Base-by-base conservation (phyloP, 2,113 vertebrate species). In the Hypomesus transpacificus region DNA sequence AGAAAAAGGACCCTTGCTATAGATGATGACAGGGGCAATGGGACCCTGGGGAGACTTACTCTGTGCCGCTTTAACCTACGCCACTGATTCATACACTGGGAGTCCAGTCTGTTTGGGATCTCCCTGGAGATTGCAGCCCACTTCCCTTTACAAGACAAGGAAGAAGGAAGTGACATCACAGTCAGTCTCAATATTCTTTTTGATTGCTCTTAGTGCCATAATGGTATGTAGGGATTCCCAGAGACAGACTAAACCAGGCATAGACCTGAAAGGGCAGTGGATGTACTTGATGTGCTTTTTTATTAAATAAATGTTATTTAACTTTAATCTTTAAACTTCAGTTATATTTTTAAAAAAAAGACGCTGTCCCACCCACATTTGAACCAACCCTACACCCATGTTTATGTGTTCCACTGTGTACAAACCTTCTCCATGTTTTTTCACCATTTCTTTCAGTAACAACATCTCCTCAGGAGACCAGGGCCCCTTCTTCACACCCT, bases 41-140 rank as follows among this genome's bases (percentile, higher is more conserved):
- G 24, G 24, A 26, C 2, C 24, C 24, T 14, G 53, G 50, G 1
- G 51, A n/a, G 54, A 54, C 56, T 75, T 1, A 71, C 67, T 26
- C 7, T 21, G 1, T 9, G 22, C 39, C n/a, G 70, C 51, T 68
- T 80, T 22, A 96, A 68, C 54, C 78, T 20, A 53, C 85, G 94
- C 95, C 95, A 98, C 63, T 93, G 94, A 82, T 94, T 92, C 0
- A 92, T 77, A 74, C 96, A 98, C 3, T 99, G 97, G 24, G 90
- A 80, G 1, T 92, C 91, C 0, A 84, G 81, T 11, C 97, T 91
- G 21, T 94, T 90, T 0, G 94, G 92, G 9, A 98, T 76, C 22
- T 98, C 96, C 0, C 92, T 85, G 1, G 95, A 93, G 0, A 99
- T 95, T 83, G 92, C 94, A 0, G 93, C 70, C 97, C 97, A 99